Evolutionary conservation across 2,797 vertebrate genomes (phyloP), one percentile per base, ranked within the genome.

Genomic region (Neoniphon sammara): DNA sequence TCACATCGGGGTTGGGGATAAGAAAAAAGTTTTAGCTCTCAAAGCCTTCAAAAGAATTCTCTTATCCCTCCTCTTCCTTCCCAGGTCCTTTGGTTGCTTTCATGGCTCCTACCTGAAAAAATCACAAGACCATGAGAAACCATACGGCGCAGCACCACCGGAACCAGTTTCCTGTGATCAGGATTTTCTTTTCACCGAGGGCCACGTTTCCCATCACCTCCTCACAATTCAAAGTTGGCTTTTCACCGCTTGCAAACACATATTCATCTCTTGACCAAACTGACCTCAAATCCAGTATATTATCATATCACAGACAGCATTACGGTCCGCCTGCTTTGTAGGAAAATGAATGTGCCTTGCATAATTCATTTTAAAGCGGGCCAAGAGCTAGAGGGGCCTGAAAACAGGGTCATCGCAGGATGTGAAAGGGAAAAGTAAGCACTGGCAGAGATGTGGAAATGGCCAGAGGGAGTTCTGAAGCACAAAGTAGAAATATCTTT

Each of bases 351-450:
- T 21, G 39, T 5, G 5, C 14, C 27, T 21, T 82, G 61, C 66
- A 73, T 84, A 62, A 86, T 81, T 46, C 57, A 75, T 18, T 25
- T 1, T 18, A 31, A 72, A 44, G 65, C 60, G 17, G 18, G 23
- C 58, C 36, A 8, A 25, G 25, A 15, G 17, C 25, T 55, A 55
- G 66, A 34, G 55, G 31, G 70, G 39, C 9, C 9, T 58, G 60
- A 60, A 64, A 81, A 77, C 14, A 42, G 78, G 80, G 75, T 74
- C 73, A 74, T 15, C 31, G 7, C 53, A 72, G 73, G 66, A 71
- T 68, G 58, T 50, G 74, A 23, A 25, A 54, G 20, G 53, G 25
- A 27, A 62, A 77, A 56, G n/a, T 42, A 12, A 54, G 34, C n/a
- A 6, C 20, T 3, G 10, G 53, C 55, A 71, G 57, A 72, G 31